A percentile compares a stretch with the other conserved stretches of the same genome.
These are phyloP conservation scores for Gallinago paraguaiae DNA, from an alignment of 2,113 vertebrate genomes.

Conservation along the genomic window DNA sequence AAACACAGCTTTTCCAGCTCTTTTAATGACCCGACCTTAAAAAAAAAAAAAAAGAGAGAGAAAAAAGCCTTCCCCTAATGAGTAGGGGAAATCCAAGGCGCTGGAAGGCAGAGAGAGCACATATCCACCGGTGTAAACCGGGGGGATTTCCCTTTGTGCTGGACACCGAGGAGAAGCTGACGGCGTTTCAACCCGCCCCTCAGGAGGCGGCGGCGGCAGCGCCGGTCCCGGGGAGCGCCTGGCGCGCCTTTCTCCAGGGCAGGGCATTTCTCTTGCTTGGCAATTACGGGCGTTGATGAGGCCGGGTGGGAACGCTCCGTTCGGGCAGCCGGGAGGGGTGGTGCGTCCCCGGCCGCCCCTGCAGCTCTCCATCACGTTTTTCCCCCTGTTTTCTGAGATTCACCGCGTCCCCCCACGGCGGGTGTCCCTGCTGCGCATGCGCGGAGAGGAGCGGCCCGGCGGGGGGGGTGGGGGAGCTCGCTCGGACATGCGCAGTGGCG, in stretches of 20 bases:
- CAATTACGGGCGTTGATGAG: fast-evolving
- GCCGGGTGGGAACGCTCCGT: fast-evolving
- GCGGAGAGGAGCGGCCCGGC: fast-evolving
- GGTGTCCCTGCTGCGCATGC: neutral
- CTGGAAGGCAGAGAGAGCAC: neutral
- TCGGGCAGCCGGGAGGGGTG: no score
- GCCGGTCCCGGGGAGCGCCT: neutral
- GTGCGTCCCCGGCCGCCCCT: neutral
- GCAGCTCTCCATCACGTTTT: fast-evolving
- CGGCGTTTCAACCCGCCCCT: neutral
- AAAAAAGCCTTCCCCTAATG: neutral
- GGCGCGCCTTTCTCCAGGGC: neutral
- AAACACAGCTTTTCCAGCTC: neutral
- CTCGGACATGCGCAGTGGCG: neutral
- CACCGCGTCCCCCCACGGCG: fast-evolving
- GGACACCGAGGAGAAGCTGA: neutral
- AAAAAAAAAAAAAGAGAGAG: neutral
- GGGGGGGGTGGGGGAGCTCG: fast-evolving
- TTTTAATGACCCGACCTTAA: neutral
- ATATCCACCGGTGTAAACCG: neutral
- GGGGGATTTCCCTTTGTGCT: neutral
- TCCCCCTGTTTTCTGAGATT: fast-evolving
- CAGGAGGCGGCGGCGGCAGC: neutral
- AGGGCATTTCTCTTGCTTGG: neutral
- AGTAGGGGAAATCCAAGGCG: neutral